These are phyloP conservation scores for Ammodytes dubius DNA, from an alignment of 2,113 vertebrate species.

Conservation along the genomic window DNA sequence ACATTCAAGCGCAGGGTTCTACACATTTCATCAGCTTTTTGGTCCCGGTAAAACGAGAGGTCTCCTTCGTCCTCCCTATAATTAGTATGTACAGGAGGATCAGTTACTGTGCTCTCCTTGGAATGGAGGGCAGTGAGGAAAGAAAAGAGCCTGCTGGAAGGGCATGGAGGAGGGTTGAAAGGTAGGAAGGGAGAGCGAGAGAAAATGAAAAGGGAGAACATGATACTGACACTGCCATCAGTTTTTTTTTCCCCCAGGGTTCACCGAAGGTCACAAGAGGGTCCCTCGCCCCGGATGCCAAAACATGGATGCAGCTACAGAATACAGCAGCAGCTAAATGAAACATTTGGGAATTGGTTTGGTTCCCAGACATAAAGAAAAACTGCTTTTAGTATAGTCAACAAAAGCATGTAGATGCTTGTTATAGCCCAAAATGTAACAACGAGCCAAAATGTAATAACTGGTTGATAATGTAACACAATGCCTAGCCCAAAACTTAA, in stretches of 20 bases:
- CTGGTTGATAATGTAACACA: too few relatives aligned
- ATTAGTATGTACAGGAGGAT: constrained; percentile 69
- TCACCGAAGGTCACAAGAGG: constrained; percentile 36
- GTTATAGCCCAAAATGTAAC: too few relatives aligned
- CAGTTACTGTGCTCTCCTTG: constrained; percentile 58
- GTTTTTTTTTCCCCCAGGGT: constrained; percentile 3
- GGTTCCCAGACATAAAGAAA: constrained; percentile 17
- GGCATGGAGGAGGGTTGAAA: constrained; percentile 9
- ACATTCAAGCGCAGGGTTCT: constrained; percentile 1
- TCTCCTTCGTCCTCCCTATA: constrained; percentile 46
- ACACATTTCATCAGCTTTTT: constrained; percentile 37
- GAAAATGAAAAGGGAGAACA: not conserved
- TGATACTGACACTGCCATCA: constrained; percentile 26
- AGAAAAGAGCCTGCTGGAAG: constrained; percentile 4
- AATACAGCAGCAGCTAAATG: constrained; percentile 6
- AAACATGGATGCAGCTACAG: constrained; percentile 1
- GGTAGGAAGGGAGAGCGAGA: not conserved
- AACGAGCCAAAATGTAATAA: too few relatives aligned
- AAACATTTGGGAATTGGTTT: not conserved
- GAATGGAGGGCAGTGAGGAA: constrained; percentile 37
- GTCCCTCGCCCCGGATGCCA: constrained; percentile 12
- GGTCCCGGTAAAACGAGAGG: constrained; percentile 37
- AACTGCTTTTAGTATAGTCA: constrained; percentile 7
- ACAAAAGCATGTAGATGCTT: not conserved
- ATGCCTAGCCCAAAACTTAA: too few relatives aligned